A percentile compares a stretch with the other conserved stretches of the same genome.
Evolutionary conservation across 1,140 invertebrate genomes (phyloP).

Genomic region (Bombus huntii): DNA sequence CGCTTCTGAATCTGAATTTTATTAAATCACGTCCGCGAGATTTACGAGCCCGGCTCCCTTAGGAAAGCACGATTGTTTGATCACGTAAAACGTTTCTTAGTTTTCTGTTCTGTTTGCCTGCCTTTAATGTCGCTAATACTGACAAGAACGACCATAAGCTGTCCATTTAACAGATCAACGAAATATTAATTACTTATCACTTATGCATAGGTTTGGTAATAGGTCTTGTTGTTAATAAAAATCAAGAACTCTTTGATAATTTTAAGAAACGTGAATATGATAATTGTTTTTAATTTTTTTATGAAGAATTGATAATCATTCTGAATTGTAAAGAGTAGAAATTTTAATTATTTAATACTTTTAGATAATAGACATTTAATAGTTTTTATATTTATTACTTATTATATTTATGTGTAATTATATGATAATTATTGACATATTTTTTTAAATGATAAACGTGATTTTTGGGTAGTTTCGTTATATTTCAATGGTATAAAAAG

Average conservation of each 20-base stretch:
- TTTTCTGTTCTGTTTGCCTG: not conserved
- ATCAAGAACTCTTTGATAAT: not conserved
- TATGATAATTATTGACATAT: not conserved
- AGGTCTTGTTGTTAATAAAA: not conserved
- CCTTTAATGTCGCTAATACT: not conserved
- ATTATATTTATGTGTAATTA: not conserved
- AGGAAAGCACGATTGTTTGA: conserved; percentile 27
- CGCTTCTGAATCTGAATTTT: conserved; percentile 56
- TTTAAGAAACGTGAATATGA: not conserved
- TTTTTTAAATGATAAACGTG: not conserved
- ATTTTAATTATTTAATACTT: not conserved
- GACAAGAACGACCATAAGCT: not conserved
- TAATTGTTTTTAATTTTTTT: no score
- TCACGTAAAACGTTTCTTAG: conserved; percentile 28
- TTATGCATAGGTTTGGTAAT: not conserved
- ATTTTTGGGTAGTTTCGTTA: no score
- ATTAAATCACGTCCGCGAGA: conserved; percentile 50
- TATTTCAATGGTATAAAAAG: not conserved
- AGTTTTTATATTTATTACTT: not conserved
- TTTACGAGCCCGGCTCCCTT: not conserved
- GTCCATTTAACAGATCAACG: not conserved
- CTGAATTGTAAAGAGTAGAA: no score
- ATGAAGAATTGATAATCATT: no score
- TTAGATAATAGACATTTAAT: not conserved
- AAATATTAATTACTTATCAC: not conserved